A percentile compares a stretch with the other conserved stretches of the same genome.
phyloP scores from a whole-genome alignment of 2,888 invertebrate species.

The Ceramica pisi region DNA sequence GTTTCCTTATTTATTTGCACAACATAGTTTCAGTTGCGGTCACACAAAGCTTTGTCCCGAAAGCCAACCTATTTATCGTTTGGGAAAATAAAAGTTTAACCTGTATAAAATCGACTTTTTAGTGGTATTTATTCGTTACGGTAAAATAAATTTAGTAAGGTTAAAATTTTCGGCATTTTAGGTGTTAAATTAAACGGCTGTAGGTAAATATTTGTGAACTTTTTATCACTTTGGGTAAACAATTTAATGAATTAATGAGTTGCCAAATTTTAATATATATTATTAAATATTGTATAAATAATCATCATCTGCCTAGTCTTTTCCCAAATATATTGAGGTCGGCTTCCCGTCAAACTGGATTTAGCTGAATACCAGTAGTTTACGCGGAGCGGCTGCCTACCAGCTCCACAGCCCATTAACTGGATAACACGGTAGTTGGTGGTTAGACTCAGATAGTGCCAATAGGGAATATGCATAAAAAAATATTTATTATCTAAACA shows the following conservation, averaged over 20 bases:
- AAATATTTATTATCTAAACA: too few species aligned
- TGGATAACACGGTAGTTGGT: too few species aligned
- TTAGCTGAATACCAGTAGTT: too few species aligned
- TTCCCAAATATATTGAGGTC: too few species aligned
- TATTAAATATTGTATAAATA: too few species aligned
- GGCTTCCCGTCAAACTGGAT: too few species aligned
- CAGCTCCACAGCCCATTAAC: too few species aligned
- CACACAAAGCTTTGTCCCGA: conserved; percentile 60
- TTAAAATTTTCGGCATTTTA: neutral
- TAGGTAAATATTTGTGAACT: neutral
- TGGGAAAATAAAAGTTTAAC: conserved; percentile 51
- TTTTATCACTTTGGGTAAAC: neutral
- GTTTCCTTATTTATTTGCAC: conserved; percentile 72
- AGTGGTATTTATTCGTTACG: conserved; percentile 11
- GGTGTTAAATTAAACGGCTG: neutral
- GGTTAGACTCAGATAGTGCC: too few species aligned
- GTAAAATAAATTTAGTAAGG: neutral
- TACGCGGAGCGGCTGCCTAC: too few species aligned
- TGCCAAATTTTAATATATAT: neutral
- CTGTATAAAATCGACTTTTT: conserved; percentile 33
- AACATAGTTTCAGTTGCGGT: conserved; percentile 66
- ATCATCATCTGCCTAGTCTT: too few species aligned
- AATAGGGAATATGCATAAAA: too few species aligned
- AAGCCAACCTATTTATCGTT: conserved; percentile 60
- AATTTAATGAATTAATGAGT: neutral